Base-by-base conservation (phyloP, 2,797 vertebrate species). In the Alectoris magna region DNA sequence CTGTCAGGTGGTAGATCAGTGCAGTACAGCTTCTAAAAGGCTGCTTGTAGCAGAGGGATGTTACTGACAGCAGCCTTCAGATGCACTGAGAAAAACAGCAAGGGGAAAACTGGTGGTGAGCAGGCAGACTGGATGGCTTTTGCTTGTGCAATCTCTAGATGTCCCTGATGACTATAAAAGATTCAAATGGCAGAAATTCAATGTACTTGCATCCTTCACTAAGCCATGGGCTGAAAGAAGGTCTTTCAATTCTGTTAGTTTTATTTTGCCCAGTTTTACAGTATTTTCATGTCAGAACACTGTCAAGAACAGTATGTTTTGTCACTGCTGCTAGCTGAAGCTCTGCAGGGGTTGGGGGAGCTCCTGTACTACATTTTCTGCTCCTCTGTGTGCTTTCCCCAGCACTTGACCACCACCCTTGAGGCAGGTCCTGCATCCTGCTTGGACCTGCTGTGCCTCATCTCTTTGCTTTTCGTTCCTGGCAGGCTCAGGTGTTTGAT, bases 61-160 rank as follows among this genome's bases (percentile, higher is more conserved):
- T 38, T 63, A 27, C 41, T 76, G 74, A 62, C 71, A 82, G 90
- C 70, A 59, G 51, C 63, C 82, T 70, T 79, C n/a, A 2, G 12
- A 71, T 48, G 48, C 80, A 92, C 80, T 46, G 24, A 90, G 78
- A 67, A 85, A 75, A 73, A 69, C 60, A 83, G 96, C 94, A 73
- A 55, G 80, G 41, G 39, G 74, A 77, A 95, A 83, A 93, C 49
- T 27, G 39, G 78, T 82, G 81, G 72, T 71, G 66, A 41, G 77
- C 55, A 26, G 49, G 72, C 81, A 85, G 80, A 58, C 63, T 84
- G 24, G 77, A 70, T 80, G 27, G 73, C 74, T 69, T 91, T 94
- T 79, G 64, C 56, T 77, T 89, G 1, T 80, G 55, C 66, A 78
- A 88, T 70, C 49, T 92, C 64, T 73, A 51, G 19, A 63, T 91